Evolutionary conservation across 2,888 invertebrate species (phyloP), one percentile per base, ranked within the genome.

Genomic region (Stenichneumon culpator): DNA sequence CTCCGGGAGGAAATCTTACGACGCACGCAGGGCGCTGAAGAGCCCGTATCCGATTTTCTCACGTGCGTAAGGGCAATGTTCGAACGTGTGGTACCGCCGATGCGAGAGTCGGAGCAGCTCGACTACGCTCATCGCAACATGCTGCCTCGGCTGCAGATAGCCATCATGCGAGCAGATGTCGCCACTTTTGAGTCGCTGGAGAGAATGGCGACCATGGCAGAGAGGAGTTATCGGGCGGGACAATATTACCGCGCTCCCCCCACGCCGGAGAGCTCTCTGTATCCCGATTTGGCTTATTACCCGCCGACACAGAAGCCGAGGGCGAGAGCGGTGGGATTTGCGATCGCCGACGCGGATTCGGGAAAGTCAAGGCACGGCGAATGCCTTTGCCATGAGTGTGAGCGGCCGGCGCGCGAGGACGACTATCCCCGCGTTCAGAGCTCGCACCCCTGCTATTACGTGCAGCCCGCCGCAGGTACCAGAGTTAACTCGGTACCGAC

Each of bases 91-190:
- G 70, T 36, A 1, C 73, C 70, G 0, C n/a, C 16, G 0, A 39
- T 74, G 32, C 52, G 16, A 9, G 11, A 7, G 0, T 2, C 1
- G 2, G 73, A 50, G 4, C 74, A 79, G 5, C 5, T 85, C 11
- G 50, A 54, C 0, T n/a, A 65, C 7, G 28, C 74, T 0, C 78
- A 79, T 11, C 50, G 22, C 0, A 82, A 85, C 32, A n/a, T 85
- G 22, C n/a, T 68, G 0, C 73, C 78, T 3, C 54, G 74, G 14
- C 70, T 82, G 22, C 73, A 79, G 54, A 22, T 22, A 0, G 68
- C 68, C 0, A 82, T 79, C 0, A 9, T 52, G 14, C 14, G 69
- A 1, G 9, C 16, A 0, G 60, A 57, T 0, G 7, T 67, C 0
- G 0, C 16, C 0, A 63, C 6, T 5, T 22, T 79, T 0, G 39